Conservation (phyloP, 2,113 vertebrate species). For the Pao palembangensis region DNA sequence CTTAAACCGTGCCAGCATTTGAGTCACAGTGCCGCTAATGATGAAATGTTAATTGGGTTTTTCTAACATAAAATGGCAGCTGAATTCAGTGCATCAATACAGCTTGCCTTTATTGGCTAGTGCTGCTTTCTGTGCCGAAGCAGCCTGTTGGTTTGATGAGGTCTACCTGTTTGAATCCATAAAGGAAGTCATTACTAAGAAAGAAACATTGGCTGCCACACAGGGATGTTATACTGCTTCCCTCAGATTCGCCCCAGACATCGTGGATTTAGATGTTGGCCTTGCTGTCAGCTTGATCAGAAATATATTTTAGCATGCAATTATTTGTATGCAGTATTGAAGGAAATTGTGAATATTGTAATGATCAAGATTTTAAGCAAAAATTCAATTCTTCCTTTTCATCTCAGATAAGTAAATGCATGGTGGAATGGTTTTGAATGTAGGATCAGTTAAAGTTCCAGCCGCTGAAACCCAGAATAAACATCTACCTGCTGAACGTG, state of each 20-base stretch:
- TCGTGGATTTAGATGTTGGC: constrained; percentile 36
- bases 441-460: too few relatives aligned
- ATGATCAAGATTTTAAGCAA: too few relatives aligned
- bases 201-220: constrained; percentile 45
- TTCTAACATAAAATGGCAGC: constrained; percentile 43
- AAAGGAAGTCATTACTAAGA: constrained; percentile 64
- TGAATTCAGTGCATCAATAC: constrained; percentile 46
- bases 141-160: constrained; percentile 26
- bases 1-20: neutral
- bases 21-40: constrained; percentile 31
- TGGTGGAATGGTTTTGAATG: too few relatives aligned
- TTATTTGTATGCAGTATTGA: too few relatives aligned
- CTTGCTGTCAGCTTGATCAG: constrained; percentile 1
- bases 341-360: too few relatives aligned
- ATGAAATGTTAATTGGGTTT: constrained; percentile 54
- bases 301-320: too few relatives aligned
- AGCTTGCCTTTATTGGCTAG: constrained; percentile 44
- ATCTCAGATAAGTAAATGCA: too few relatives aligned
- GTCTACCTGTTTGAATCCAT: constrained; percentile 55
- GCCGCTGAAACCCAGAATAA: too few relatives aligned
- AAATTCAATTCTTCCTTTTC: too few relatives aligned
- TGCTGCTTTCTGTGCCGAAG: constrained; percentile 44
- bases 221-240: constrained; percentile 32
- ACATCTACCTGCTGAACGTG: neutral
- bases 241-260: constrained; percentile 30